Evolutionary conservation across 2,113 vertebrate genomes (phyloP), one percentile per base, ranked within the genome.

Genomic region (Numida meleagris): DNA sequence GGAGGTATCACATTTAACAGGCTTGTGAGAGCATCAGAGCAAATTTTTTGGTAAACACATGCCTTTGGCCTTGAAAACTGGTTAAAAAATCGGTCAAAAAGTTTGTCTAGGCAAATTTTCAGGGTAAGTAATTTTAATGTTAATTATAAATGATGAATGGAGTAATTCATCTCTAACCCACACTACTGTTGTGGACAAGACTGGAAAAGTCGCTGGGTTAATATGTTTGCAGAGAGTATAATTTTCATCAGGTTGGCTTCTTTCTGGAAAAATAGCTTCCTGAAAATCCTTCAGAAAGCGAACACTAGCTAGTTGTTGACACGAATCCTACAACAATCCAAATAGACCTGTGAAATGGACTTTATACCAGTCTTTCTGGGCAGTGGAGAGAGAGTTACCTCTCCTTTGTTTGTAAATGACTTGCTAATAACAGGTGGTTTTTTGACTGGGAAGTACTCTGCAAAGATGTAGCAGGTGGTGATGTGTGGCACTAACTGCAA

Each of bases 11-110:
- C 6, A 21, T 3, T 50, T 78, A 75, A 10, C 9, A 23, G 62
- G 4, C 6, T 2, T 21, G 4, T 40, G 27, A 8, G 25, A 45
- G 20, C 20, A 9, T 21, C 31, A 78, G 11, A 93, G n/a, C 24
- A 51, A 77, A 48, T 14, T 31, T 70, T 36, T n/a, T 48, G 0
- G 0, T 46, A 68, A 85, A 59, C 2, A 0, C 4, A 2, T 34
- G 14, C 7, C 48, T 27, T 11, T 72, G 58, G 17, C 20, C 48
- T 62, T 93, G 53, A 70, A 73, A 58, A 36, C 6, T 46, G 31
- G 40, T 40, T 61, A 33, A 61, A 38, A 36, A 61, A 25, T 36
- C 25, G 23, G 6, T 61, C 14, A 23, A 61, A 38, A 36, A 61
- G 24, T 38, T 61, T 61, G 34, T 34, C 59, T 38, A 25, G 19